These are phyloP conservation scores for Liopterus haemorrhoidalis DNA, from an alignment of 2,888 invertebrate genomes.

Conservation along the genomic window DNA sequence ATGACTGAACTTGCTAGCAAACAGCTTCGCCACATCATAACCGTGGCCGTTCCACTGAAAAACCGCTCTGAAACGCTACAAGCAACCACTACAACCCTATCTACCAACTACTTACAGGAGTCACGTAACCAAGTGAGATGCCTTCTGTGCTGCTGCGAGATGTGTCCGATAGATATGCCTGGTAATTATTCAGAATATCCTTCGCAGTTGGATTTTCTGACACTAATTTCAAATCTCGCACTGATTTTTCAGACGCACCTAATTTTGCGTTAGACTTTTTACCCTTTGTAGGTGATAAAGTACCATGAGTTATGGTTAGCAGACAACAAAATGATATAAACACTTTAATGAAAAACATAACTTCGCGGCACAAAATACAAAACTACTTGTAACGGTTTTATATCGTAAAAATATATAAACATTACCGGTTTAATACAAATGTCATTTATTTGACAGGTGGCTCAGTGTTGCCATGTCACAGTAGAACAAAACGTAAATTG, in stretches of 20 bases:
- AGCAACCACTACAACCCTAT: constrained; percentile 7
- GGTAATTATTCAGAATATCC: constrained; percentile 72
- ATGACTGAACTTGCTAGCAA: constrained; percentile 82
- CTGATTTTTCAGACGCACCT: constrained; percentile 49
- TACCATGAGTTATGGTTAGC: no score
- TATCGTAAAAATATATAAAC: no score
- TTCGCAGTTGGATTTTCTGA: constrained; percentile 59
- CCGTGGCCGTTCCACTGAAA: constrained; percentile 92
- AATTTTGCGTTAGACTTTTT: constrained; percentile 34
- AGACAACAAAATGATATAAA: no score
- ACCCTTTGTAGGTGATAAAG: constrained; percentile 33
- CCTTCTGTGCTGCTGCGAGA: constrained; percentile 61
- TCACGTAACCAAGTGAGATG: constrained; percentile 82
- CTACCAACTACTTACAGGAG: constrained; percentile 61
- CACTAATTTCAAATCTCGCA: constrained; percentile 66
- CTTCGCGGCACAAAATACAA: no score
- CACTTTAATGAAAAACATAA: no score
- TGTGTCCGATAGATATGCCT: constrained; percentile 67
- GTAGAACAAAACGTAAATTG: no score
- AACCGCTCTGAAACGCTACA: constrained; percentile 10
- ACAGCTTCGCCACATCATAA: constrained; percentile 84
- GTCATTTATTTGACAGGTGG: no score
- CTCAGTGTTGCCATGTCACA: no score
- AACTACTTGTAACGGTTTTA: no score
- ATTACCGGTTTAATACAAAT: no score